Evolutionary conservation across 1,140 invertebrate genomes (phyloP).

Genomic region (Pollicipes pollicipes): DNA sequence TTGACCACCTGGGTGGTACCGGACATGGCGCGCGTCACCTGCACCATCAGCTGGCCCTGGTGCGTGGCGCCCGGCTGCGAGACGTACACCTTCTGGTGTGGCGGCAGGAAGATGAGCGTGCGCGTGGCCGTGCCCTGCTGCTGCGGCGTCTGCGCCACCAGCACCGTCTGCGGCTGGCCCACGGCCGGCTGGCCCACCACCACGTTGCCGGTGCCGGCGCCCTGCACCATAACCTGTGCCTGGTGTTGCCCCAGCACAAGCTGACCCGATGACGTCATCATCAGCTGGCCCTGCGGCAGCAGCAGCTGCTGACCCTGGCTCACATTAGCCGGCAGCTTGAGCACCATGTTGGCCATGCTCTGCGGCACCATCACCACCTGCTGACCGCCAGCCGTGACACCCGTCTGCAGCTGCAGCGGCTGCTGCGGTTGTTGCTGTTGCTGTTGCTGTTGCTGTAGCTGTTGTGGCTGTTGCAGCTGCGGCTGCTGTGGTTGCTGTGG

Average conservation of each 20-base stretch:
- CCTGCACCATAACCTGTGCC: conserved; percentile 10
- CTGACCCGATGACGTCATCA: neutral
- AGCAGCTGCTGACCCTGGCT: neutral
- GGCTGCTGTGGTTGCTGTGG: too few species aligned
- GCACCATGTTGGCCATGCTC: conserved; percentile 1
- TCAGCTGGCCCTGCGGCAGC: neutral
- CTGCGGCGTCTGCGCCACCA: conserved; percentile 40
- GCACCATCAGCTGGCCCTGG: neutral
- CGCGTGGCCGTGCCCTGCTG: conserved; percentile 43
- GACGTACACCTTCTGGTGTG: conserved; percentile 25
- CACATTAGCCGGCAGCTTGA: neutral
- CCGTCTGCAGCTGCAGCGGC: too few species aligned
- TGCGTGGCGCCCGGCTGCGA: neutral
- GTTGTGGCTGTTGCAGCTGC: too few species aligned
- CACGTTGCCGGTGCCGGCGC: conserved; percentile 29
- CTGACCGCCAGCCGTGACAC: neutral
- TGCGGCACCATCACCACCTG: conserved; percentile 1
- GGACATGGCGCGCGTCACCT: neutral
- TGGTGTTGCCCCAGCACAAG: neutral
- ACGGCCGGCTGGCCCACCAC: conserved; percentile 41
- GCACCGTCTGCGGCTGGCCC: conserved; percentile 40
- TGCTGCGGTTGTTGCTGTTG: too few species aligned
- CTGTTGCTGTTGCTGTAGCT: too few species aligned
- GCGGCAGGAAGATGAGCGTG: conserved; percentile 51
- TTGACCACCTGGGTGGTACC: too few species aligned